Conservation (phyloP, 2,113 vertebrate genomes). For the Pituophis catenifer region DNA sequence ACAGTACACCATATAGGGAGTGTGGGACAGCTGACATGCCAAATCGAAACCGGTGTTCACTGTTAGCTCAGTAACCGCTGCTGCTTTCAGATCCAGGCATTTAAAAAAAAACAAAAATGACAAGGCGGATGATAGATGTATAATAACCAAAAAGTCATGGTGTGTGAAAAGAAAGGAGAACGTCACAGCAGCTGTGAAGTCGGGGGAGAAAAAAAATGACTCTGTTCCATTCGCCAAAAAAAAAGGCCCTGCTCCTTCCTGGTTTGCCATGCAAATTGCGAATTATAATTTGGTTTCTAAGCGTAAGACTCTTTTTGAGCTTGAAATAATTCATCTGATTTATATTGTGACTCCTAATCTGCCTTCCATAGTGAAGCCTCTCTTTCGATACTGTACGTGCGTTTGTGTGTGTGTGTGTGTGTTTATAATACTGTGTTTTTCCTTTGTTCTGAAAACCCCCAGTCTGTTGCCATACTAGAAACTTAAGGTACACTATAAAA, state of each 20-base stretch:
- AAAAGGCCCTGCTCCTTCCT: neutral
- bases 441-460: slow-evolving; percentile 45
- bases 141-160: neutral
- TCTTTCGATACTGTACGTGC: slow-evolving; percentile 10
- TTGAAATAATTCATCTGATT: slow-evolving; percentile 19
- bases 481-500: slow-evolving; percentile 47
- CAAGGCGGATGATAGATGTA: neutral
- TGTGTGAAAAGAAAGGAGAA: neutral
- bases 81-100: neutral
- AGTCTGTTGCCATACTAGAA: slow-evolving; percentile 52
- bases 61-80: neutral
- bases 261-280: neutral
- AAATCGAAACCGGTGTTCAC: too few relatives aligned
- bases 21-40: neutral
- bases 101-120: neutral
- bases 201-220: neutral
- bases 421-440: slow-evolving; percentile 41
- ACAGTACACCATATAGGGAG: neutral
- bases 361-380: slow-evolving; percentile 32
- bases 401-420: neutral
- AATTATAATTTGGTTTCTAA: slow-evolving; percentile 19
- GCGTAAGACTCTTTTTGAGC: neutral
- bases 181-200: neutral
- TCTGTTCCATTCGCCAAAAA: neutral
- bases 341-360: slow-evolving; percentile 24